Evolutionary conservation across 1,140 invertebrate genomes (phyloP), one percentile per base, ranked within the genome.

Genomic region (Caerostris extrusa): DNA sequence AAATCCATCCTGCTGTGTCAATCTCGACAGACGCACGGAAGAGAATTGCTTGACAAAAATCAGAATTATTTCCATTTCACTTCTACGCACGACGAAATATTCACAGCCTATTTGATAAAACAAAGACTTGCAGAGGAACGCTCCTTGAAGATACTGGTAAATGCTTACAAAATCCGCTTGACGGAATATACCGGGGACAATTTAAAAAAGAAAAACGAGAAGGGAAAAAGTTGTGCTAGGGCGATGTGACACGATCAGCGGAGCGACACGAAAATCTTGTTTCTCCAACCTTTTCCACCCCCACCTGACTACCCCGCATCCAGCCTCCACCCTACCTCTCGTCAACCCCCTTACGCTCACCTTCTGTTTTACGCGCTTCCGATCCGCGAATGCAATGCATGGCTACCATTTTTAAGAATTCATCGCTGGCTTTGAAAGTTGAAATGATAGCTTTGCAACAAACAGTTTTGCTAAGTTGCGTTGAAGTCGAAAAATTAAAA

Each of bases 161-260:
- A 88, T 57, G 57, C n/a, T 57, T 64, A 64, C 86, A 64, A 61
- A 83, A 58, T 83, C 58, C 86, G 58, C 77, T 81, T 71, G 71
- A 81, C 56, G 71, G 56, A 91, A 91, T 50, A 71, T 91, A 91
- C 50, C 19, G 19, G 67, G 56, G 67, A 34, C 8, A 77, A 77
- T 77, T 77, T 77, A 77, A 77, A 77, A n/a, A 77, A 67, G 61
- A 67, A 82, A 86, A 86, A 64, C 50, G 61, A 34, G 34, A 67
- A 85, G 64, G 86, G 64, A 88, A 57, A 85, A 58, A 10, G 14
- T 56, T 61, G 8, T 64, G 58, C 77, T 19, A 53, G 77, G 90
- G 7, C 60, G 90, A 61, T 90, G 71, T 91, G 90, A 91, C 90
- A 82, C 58, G 90, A 91, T 82, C 90, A 91, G 90, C 50, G 71